Evolutionary conservation across 2,113 vertebrate species (phyloP), one percentile per base, ranked within the genome.

Genomic region (Chaetops frenatus): DNA sequence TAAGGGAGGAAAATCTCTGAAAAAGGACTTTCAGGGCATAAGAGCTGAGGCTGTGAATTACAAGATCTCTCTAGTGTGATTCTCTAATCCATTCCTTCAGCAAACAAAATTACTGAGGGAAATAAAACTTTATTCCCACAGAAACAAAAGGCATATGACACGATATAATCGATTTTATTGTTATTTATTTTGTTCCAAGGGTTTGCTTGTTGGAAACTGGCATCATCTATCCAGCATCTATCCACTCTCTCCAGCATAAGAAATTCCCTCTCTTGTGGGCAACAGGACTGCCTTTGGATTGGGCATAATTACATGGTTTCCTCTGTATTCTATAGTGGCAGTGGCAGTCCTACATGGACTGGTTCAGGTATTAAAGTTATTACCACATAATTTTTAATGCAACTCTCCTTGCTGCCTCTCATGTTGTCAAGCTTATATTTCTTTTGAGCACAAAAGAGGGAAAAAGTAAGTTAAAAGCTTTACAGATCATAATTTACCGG

Each of bases 1-100:
- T 70, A 79, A 50, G 61, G 42, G 66, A n/a, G 70, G 74, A 74
- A 86, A 81, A 9, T 22, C 44, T 81, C 61, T 79, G 77, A 11
- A 50, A 94, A 91, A 86, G 56, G n/a, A 50, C 65, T 91, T 89
- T n/a, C n/a, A 81, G 72, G 77, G 48, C 51, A 48, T 54, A 28
- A 47, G 57, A 89, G 65, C 25, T 7, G 61, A 74, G 83, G 45
- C 61, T 61, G 35, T 79, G 77, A 84, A 74, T 88, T 81, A 69
- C 56, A 58, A 40, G 44, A 40, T 81, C 28, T 84, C 61, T 96
- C 70, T 45, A 9, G 65, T 47, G 56, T 78, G 57, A 76, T 86
- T 89, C 44, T 71, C 31, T 81, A 22, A 86, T 92, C 51, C 40
- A 17, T 71, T 94, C 51, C 61, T 91, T 88, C 61, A 81, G 48